Evolutionary conservation across 1,140 invertebrate species (phyloP).

Genomic region (Rhyzopertha dominica): DNA sequence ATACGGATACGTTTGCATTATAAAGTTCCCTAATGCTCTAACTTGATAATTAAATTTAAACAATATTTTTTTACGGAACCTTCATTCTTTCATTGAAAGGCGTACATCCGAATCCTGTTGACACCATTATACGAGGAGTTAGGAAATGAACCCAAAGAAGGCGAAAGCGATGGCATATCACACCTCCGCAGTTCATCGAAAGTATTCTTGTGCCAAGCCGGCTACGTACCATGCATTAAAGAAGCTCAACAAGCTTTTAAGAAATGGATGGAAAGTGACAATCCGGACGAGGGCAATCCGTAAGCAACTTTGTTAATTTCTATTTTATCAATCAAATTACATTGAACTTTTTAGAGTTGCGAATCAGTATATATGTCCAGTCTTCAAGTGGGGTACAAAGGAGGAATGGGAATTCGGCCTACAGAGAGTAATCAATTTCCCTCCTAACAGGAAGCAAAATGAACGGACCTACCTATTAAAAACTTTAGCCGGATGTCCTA

Average conservation of each 20-base stretch:
- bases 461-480: slow-evolving; percentile 71
- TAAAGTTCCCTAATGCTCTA: too few species aligned
- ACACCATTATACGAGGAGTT: slow-evolving; percentile 64
- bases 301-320: slow-evolving; percentile 45
- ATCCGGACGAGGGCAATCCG: slow-evolving; percentile 69
- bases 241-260: slow-evolving; percentile 60
- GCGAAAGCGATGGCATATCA: slow-evolving; percentile 56
- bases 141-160: slow-evolving; percentile 47
- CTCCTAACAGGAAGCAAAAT: slow-evolving; percentile 57
- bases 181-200: slow-evolving; percentile 58
- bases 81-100: too few species aligned
- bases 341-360: slow-evolving; percentile 53
- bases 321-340: slow-evolving; percentile 9
- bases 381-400: slow-evolving; percentile 69
- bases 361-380: slow-evolving; percentile 68
- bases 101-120: slow-evolving; percentile 57
- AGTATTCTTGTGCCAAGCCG: slow-evolving; percentile 64
- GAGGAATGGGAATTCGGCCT: slow-evolving; percentile 76
- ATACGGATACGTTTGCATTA: too few species aligned
- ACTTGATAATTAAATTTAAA: too few species aligned
- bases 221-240: slow-evolving; percentile 64
- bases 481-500: slow-evolving; percentile 68
- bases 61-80: too few species aligned
- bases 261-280: slow-evolving; percentile 61
- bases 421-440: slow-evolving; percentile 67